phyloP scores from a whole-genome alignment of 2,797 vertebrate genomes.

The Vespertilio murinus region DNA sequence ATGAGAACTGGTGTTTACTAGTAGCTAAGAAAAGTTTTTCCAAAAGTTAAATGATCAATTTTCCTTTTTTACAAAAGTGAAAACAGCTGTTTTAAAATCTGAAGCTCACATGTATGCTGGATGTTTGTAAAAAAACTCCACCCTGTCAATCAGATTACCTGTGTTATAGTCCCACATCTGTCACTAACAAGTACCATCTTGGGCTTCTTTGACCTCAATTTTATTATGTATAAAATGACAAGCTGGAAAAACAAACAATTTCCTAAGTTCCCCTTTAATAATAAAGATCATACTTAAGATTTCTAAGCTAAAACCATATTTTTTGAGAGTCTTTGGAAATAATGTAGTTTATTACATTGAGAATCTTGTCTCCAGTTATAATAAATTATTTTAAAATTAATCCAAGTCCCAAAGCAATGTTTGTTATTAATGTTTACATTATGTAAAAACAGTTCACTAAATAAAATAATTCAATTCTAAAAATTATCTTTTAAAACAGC shows the following conservation, averaged over 20 bases:
- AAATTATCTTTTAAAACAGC: not conserved
- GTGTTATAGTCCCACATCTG: not conserved
- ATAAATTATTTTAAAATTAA: not conserved
- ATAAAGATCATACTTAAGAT: not conserved
- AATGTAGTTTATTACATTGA: not conserved
- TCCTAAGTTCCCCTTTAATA: not conserved
- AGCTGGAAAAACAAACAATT: not conserved
- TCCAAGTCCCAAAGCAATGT: not conserved
- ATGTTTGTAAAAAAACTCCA: not conserved
- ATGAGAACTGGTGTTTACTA: not conserved
- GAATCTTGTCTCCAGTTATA: not conserved
- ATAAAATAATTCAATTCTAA: not conserved
- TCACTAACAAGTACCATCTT: not conserved
- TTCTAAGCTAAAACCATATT: not conserved
- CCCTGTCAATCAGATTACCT: not conserved
- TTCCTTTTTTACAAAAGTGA: not conserved
- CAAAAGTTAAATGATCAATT: not conserved
- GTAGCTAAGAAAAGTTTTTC: not conserved
- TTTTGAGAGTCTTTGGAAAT: not conserved
- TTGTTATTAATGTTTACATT: not conserved
- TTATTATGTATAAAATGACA: not conserved
- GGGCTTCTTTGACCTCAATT: not conserved
- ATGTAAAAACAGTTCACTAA: not conserved
- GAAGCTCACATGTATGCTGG: not conserved
- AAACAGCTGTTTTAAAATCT: not conserved